Conservation (phyloP, 2,888 invertebrate genomes). For the Agapostemon virescens region DNA sequence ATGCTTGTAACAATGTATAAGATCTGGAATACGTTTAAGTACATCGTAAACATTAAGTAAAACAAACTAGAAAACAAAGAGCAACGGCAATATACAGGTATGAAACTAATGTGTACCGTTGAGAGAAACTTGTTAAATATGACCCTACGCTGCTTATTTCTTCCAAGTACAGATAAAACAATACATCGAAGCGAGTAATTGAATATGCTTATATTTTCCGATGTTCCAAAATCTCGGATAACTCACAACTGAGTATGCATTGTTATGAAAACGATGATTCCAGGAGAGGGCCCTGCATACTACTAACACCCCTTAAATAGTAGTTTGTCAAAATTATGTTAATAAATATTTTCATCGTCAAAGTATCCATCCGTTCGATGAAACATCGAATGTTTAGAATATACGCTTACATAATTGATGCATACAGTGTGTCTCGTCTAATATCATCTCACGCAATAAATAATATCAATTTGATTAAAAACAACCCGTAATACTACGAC, state of each 20-base stretch:
- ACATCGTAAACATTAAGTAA: slow-evolving; percentile 29
- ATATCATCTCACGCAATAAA: slow-evolving; percentile 21
- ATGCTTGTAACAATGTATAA: slow-evolving; percentile 19
- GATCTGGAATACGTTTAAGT: slow-evolving; percentile 34
- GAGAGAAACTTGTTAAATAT: slow-evolving; percentile 24
- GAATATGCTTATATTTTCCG: neutral
- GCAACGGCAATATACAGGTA: slow-evolving; percentile 37
- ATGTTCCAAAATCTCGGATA: neutral
- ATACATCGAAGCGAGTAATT: slow-evolving; percentile 30
- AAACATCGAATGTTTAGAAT: slow-evolving; percentile 9
- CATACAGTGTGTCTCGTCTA: slow-evolving; percentile 2
- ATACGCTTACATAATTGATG: slow-evolving; percentile 12
- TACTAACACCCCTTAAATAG: slow-evolving; percentile 3
- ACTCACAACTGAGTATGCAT: slow-evolving; percentile 3
- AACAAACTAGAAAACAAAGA: slow-evolving; percentile 1
- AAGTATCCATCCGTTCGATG: slow-evolving; percentile 22
- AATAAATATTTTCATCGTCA: slow-evolving; percentile 38
- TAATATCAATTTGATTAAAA: slow-evolving; percentile 31
- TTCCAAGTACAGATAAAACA: slow-evolving; percentile 10
- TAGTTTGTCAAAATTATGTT: slow-evolving; percentile 1
- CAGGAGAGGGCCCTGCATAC: neutral
- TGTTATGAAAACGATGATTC: slow-evolving; percentile 12
- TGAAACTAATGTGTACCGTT: slow-evolving; percentile 19
- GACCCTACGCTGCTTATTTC: slow-evolving; percentile 6
- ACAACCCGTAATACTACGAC: slow-evolving; percentile 1